Base-by-base conservation (phyloP, 2,888 invertebrate species). In the Lacanobia wlatinum region DNA sequence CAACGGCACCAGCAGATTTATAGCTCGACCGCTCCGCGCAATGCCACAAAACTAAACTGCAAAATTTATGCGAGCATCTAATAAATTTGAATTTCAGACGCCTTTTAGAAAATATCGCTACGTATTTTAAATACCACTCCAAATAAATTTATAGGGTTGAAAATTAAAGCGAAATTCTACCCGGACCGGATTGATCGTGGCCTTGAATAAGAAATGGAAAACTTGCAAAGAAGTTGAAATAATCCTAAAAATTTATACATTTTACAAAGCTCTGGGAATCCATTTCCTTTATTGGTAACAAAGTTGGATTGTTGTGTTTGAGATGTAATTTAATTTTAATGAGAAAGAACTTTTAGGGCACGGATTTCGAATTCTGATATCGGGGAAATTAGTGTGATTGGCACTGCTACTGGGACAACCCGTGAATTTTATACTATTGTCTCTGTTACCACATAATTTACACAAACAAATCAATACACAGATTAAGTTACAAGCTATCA, bases 21-120 rank as follows among this genome's bases (percentile, higher is more conserved):
- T 90, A 80, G 83, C 77, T 50, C 82, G 71, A 80, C 81, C 83
- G 72, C 82, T 69, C 76, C 78, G 79, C 82, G 82, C 86, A 84
- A 80, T 85, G 83, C 88, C 87, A 87, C 89, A 90, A 88, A 88
- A 88, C 89, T 89, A 89, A 89, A 88, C 86, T 81, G 80, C 78
- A 82, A 84, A 87, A 90, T 92, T 75, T 86, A 87, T 86, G 76
- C 69, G 73, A 70, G 78, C 73, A 58, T 74, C 79, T 85, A 84
- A 86, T 78, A 86, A 86, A 87, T 86, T 82, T 73, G 72, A 80
- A 85, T 85, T 83, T 76, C 66, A 70, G 75, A 78, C 78, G 74
- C 69, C 66, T 82, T 87, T 77, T 70, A 78, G 77, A 74, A 80
- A 80, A 84, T 74, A 84, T 70, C 43, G 66, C 69, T 50, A 67